These are phyloP conservation scores for Dendrocincla fuliginosa DNA, from an alignment of 2,797 vertebrate species.

Conservation along the genomic window DNA sequence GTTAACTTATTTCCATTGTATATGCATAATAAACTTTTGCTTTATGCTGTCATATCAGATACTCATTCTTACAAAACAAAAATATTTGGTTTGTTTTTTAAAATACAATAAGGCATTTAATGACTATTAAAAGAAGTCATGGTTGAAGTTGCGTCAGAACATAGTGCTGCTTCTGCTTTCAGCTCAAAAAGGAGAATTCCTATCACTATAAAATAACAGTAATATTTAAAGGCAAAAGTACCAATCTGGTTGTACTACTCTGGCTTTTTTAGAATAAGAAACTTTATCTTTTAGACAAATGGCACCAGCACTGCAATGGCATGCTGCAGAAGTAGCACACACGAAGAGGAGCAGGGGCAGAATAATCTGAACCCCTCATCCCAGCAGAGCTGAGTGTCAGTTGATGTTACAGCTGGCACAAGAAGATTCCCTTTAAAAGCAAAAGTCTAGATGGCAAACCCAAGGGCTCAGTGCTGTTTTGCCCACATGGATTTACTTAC, in stretches of 20 bases:
- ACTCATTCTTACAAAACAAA: background rate
- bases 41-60: conserved; percentile 46
- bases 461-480: background rate
- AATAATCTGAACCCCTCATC: rapidly evolving
- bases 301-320: background rate
- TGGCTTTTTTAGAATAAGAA: background rate
- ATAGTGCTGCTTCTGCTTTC: background rate
- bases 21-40: conserved; percentile 45
- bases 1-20: conserved; percentile 48
- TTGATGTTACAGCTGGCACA: background rate
- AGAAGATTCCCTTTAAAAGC: background rate
- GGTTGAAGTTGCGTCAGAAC: background rate
- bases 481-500: background rate
- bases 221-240: background rate
- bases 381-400: background rate
- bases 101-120: conserved; percentile 2
- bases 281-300: background rate
- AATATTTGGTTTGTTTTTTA: background rate
- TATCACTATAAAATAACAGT: background rate
- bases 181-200: background rate
- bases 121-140: background rate
- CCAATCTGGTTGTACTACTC: background rate
- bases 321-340: background rate
- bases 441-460: background rate
- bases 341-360: background rate